Conservation (phyloP, 53 echinoderm and acorn worm species). For the Paelopatides confundens region DNA sequence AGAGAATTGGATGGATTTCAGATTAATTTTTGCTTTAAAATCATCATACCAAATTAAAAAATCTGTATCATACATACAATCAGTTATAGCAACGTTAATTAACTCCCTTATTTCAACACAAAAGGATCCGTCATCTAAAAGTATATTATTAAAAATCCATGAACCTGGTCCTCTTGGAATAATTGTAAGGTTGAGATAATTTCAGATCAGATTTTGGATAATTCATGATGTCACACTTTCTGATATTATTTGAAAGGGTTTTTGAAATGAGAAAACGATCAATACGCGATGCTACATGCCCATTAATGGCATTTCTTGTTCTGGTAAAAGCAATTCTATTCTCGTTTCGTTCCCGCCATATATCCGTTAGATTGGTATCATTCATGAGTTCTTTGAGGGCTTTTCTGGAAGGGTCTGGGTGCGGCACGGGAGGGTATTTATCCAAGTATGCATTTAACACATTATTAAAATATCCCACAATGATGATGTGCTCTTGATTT, state of each 20-base stretch:
- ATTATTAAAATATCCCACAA: neutral
- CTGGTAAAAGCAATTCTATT: neutral
- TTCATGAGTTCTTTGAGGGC: neutral
- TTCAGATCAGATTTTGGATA: neutral
- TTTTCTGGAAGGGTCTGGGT: neutral
- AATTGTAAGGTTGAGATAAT: too few relatives aligned
- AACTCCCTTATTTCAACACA: too few relatives aligned
- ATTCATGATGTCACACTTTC: neutral
- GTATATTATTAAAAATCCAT: too few relatives aligned
- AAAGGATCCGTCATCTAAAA: too few relatives aligned
- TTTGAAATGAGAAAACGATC: neutral
- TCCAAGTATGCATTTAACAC: neutral
- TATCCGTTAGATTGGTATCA: neutral
- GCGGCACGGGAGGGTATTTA: neutral
- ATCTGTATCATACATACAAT: too few relatives aligned
- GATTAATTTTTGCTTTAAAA: too few relatives aligned
- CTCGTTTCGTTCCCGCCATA: neutral
- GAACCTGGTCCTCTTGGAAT: too few relatives aligned
- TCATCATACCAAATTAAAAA: too few relatives aligned
- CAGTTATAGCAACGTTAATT: too few relatives aligned
- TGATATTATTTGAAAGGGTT: neutral
- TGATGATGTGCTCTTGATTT: neutral
- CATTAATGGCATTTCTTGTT: neutral
- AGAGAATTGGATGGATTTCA: too few relatives aligned
- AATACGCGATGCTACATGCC: neutral